These are phyloP conservation scores for Melanostoma scalare DNA, from an alignment of 2,888 invertebrate species.

Conservation along the genomic window DNA sequence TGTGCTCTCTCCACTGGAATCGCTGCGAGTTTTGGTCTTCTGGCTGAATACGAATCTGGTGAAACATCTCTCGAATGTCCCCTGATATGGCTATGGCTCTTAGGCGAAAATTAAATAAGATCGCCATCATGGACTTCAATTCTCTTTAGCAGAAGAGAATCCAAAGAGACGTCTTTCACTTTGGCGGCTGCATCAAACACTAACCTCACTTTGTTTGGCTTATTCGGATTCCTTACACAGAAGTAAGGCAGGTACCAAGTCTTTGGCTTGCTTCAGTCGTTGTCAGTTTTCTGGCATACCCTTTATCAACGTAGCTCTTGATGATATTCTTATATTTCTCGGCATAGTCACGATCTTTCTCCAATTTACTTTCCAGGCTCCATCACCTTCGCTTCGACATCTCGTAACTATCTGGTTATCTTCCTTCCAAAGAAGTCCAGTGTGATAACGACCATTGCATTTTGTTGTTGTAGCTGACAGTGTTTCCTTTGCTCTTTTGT, in stretches of 20 bases:
- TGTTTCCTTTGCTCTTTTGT: slow-evolving; percentile 41
- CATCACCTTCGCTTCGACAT: slow-evolving; percentile 43
- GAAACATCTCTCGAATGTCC: slow-evolving; percentile 5
- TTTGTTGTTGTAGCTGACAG: slow-evolving; percentile 26
- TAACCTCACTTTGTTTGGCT: too few species aligned
- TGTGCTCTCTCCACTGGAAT: slow-evolving; percentile 74
- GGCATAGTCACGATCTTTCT: slow-evolving; percentile 3
- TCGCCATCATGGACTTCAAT: too few species aligned
- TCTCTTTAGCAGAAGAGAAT: slow-evolving; percentile 12
- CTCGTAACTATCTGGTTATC: slow-evolving; percentile 14
- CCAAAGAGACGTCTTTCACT: neutral
- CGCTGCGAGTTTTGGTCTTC: slow-evolving; percentile 33
- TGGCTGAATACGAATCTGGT: slow-evolving; percentile 8
- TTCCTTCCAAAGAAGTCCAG: slow-evolving; percentile 48
- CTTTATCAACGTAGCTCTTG: neutral
- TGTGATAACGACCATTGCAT: neutral
- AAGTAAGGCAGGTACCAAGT: neutral
- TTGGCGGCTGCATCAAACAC: too few species aligned
- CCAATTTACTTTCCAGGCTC: neutral
- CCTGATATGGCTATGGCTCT: slow-evolving; percentile 2
- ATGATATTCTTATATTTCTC: neutral
- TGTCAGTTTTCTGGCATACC: slow-evolving; percentile 5
- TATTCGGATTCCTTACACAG: too few species aligned
- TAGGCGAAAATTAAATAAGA: neutral
- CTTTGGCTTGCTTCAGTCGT: neutral